These are phyloP conservation scores for Scolopax bukidnonensis DNA, from an alignment of 2,797 vertebrate species.

Conservation along the genomic window DNA sequence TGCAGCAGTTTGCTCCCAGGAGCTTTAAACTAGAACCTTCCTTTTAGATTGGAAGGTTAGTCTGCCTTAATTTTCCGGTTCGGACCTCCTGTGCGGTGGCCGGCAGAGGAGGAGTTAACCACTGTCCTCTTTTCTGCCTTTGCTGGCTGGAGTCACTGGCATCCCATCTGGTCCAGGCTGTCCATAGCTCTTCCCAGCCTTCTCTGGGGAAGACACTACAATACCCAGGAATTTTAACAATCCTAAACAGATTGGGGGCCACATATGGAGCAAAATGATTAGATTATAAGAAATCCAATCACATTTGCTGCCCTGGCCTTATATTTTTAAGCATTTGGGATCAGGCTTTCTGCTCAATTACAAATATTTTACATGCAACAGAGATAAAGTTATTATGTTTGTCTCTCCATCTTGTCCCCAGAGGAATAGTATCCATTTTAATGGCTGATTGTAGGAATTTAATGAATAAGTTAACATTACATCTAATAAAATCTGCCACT, in stretches of 20 bases:
- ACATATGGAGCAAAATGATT: slow-evolving; percentile 69
- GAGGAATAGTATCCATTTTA: neutral
- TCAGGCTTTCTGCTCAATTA: slow-evolving; percentile 42
- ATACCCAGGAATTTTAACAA: slow-evolving; percentile 78
- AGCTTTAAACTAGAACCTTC: neutral
- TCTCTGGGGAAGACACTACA: slow-evolving; percentile 77
- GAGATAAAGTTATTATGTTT: neutral
- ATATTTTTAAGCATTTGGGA: slow-evolving; percentile 39
- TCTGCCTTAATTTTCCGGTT: neutral
- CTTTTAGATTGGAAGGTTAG: neutral
- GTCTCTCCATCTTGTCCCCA: neutral
- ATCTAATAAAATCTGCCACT: neutral
- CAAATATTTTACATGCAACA: neutral
- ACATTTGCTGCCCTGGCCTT: slow-evolving; percentile 25
- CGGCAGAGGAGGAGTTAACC: slow-evolving; percentile 59
- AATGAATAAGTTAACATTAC: slow-evolving; percentile 1
- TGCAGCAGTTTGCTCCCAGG: neutral
- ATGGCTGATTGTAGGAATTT: neutral
- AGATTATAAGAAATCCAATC: slow-evolving; percentile 70
- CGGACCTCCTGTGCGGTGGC: neutral
- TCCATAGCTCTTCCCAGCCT: slow-evolving; percentile 12
- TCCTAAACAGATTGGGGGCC: slow-evolving; percentile 74
- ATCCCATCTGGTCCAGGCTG: slow-evolving; percentile 85
- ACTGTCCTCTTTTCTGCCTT: slow-evolving; percentile 51
- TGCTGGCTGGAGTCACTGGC: slow-evolving; percentile 50